Evolutionary conservation across 2,113 vertebrate species (phyloP), one percentile per base, ranked within the genome.

Genomic region (Prochilodus magdalenae): DNA sequence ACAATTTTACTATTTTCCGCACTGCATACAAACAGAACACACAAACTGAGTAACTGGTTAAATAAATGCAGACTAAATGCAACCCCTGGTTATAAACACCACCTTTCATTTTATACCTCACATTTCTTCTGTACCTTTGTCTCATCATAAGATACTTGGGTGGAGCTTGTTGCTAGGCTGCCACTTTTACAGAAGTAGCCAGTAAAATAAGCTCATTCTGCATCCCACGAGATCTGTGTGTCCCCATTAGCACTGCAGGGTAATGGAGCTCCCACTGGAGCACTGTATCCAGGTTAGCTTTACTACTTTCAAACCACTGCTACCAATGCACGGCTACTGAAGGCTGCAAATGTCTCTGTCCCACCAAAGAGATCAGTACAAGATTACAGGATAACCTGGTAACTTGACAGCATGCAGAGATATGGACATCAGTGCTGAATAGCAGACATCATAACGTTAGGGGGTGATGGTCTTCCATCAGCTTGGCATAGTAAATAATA

Each of bases 121-220:
- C 13, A 10, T 55, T 55, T 2, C 22, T 24, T 18, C 5, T 24
- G 6, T 8, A 16, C 0, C n/a, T n/a, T n/a, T n/a, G n/a, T n/a
- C n/a, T 12, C 5, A 18, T 59, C 5, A n/a, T n/a, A 59, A 59
- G n/a, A 59, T 24, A 70, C 33, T 33, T 36, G 66, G 27, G 27
- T 49, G 69, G 69, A 6, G 12, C 40, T 49, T 77, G 26, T 65
- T 29, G 18, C 6, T 20, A 66, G 18, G 27, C 10, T 66, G 26
- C 5, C 4, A 29, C 55, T 16, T 44, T 66, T 27, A 69, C 27
- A 65, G 63, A 83, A 70, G 72, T 75, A 36, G 74, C 63, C 53
- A 63, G 76, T 79, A 65, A 85, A 79, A 79, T 83, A 70, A 82
- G 62, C 53, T 71, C 4, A 16, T 14, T 24, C 30, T 29, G 59